Percentiles rank a stretch among this genome's conserved stretches.
These are phyloP conservation scores for Bombyx mori DNA, from an alignment of 1,140 invertebrate species.

Conservation along the genomic window DNA sequence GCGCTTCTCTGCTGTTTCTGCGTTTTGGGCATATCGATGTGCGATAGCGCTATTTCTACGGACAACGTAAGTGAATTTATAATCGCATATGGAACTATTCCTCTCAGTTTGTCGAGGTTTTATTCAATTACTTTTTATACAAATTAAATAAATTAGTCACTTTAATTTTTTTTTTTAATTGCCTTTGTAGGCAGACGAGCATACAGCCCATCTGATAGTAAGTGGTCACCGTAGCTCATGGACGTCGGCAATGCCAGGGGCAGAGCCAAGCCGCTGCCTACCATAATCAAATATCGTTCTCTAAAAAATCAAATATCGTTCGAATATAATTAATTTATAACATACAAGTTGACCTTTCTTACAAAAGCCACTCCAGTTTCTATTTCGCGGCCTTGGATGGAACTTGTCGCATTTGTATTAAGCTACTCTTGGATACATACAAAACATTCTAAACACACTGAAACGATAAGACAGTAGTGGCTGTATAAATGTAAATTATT, in stretches of 20 bases:
- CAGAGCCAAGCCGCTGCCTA: no score
- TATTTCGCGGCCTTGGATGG: slow-evolving; percentile 13
- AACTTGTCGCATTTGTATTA: slow-evolving; percentile 17
- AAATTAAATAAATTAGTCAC: no score
- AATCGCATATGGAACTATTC: neutral
- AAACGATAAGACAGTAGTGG: neutral
- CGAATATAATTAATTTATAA: no score
- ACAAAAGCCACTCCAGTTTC: slow-evolving; percentile 15
- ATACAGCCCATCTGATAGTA: no score
- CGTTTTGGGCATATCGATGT: slow-evolving; percentile 49
- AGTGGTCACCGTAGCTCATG: no score
- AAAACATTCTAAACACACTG: slow-evolving; percentile 5
- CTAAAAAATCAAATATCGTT: no score
- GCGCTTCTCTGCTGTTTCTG: slow-evolving; percentile 48
- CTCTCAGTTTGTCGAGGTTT: neutral
- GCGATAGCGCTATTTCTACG: slow-evolving; percentile 56
- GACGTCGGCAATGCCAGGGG: no score
- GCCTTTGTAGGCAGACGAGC: no score
- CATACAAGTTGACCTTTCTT: no score
- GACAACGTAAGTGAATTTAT: slow-evolving; percentile 43
- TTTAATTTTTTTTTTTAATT: no score
- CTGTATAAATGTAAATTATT: neutral
- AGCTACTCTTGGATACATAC: neutral
- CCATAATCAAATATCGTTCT: no score
- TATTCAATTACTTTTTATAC: no score